phyloP scores from a whole-genome alignment of 1,140 invertebrate species.

The Harlomillsia oculata region DNA sequence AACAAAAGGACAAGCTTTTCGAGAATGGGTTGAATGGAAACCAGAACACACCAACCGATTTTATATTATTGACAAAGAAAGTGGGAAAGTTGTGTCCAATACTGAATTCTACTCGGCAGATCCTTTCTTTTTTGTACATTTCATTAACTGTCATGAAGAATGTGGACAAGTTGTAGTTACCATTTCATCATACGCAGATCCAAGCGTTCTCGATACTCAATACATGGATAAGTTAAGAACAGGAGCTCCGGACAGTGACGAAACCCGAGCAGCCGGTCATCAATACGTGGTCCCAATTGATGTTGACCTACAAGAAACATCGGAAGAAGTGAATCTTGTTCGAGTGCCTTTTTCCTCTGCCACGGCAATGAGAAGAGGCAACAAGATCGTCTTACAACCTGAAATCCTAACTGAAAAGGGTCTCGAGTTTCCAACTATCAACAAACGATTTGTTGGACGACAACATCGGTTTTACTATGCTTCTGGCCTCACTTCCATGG shows the following conservation, averaged over 20 bases:
- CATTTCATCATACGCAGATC: conserved; percentile 9
- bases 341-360: conserved; percentile 14
- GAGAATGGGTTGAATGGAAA: conserved; percentile 41
- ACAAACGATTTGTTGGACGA: conserved; percentile 37
- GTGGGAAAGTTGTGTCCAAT: conserved; percentile 41
- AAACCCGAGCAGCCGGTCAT: conserved; percentile 27
- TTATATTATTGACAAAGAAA: conserved; percentile 42
- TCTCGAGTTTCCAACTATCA: conserved; percentile 40
- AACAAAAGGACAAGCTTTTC: conserved; percentile 4
- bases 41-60: conserved; percentile 39
- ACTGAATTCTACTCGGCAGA: conserved; percentile 40
- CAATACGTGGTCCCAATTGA: conserved; percentile 39
- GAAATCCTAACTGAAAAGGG: conserved; percentile 29
- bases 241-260: conserved; percentile 15
- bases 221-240: neutral
- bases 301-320: conserved; percentile 8
- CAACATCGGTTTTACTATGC: conserved; percentile 37
- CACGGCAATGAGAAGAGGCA: conserved; percentile 32
- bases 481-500: conserved; percentile 13
- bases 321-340: conserved; percentile 23
- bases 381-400: conserved; percentile 28
- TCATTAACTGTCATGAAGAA: conserved; percentile 49
- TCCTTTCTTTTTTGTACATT: conserved; percentile 48
- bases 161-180: conserved; percentile 38
- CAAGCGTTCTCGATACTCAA: conserved; percentile 30